Evolutionary conservation across 2,888 invertebrate genomes (phyloP).

Genomic region (Dichetophora obliterata): DNA sequence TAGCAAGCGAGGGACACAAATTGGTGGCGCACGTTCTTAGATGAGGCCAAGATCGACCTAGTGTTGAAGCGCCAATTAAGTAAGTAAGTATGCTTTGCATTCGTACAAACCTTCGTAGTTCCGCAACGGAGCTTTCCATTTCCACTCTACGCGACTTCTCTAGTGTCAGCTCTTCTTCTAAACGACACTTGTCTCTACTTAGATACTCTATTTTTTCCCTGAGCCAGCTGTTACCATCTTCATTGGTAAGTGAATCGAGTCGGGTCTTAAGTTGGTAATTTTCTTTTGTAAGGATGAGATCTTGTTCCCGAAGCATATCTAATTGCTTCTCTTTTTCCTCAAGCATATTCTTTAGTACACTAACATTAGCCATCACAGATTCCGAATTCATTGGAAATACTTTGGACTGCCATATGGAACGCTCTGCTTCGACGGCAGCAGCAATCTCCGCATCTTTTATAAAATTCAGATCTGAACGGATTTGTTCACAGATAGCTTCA

Average conservation of each 20-base stretch:
- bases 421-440: slow-evolving; percentile 72
- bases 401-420: slow-evolving; percentile 66
- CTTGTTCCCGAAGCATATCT: slow-evolving; percentile 76
- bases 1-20: too few relatives aligned
- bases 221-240: slow-evolving; percentile 72
- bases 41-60: too few relatives aligned
- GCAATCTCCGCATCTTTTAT: slow-evolving; percentile 73
- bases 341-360: slow-evolving; percentile 76
- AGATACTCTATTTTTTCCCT: slow-evolving; percentile 71
- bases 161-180: slow-evolving; percentile 69
- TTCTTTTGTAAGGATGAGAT: slow-evolving; percentile 74
- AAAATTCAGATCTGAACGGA: slow-evolving; percentile 74
- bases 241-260: slow-evolving; percentile 78
- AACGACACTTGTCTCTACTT: slow-evolving; percentile 71
- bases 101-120: slow-evolving; percentile 70
- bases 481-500: slow-evolving; percentile 77
- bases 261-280: slow-evolving; percentile 78
- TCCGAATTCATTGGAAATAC: slow-evolving; percentile 60
- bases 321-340: slow-evolving; percentile 81
- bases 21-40: too few relatives aligned
- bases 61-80: too few relatives aligned
- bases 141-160: slow-evolving; percentile 67
- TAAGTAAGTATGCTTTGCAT: too few relatives aligned
- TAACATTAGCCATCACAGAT: slow-evolving; percentile 73
- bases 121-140: slow-evolving; percentile 73